A percentile compares a stretch with the other conserved stretches of the same genome.
These are phyloP conservation scores for Athalia rosae DNA, from an alignment of 2,888 invertebrate species.

Conservation along the genomic window DNA sequence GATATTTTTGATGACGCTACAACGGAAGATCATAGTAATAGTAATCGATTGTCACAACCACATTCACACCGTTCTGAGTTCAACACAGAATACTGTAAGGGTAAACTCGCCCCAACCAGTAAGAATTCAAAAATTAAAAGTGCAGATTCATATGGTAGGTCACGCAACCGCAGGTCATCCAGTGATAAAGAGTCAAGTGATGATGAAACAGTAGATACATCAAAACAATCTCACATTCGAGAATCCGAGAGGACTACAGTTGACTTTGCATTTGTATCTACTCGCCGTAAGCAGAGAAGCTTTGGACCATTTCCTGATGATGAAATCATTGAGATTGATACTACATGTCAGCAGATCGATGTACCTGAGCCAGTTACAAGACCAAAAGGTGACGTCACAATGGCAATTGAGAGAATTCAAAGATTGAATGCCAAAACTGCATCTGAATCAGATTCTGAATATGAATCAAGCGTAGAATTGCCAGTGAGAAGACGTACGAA, in stretches of 20 bases:
- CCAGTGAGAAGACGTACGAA: constrained; percentile 51
- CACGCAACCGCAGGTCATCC: too few species aligned
- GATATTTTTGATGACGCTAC: constrained; percentile 59
- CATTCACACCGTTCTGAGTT: neutral
- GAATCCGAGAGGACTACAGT: neutral
- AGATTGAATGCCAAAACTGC: constrained; percentile 57
- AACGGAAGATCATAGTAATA: neutral
- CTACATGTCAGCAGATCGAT: neutral
- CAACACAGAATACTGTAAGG: neutral
- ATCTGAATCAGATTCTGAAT: constrained; percentile 56
- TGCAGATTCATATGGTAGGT: neutral
- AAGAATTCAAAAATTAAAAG: neutral
- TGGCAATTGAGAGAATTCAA: constrained; percentile 62
- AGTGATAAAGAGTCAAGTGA: too few species aligned
- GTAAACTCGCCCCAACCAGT: neutral
- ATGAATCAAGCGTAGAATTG: constrained; percentile 48
- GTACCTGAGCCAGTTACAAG: constrained; percentile 37
- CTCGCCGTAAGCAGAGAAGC: constrained; percentile 22
- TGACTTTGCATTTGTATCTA: constrained; percentile 17
- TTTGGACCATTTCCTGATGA: neutral
- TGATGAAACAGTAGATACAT: neutral
- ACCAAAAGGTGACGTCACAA: constrained; percentile 59
- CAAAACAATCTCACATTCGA: neutral
- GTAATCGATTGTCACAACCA: neutral
- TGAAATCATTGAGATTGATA: neutral